Percentiles rank a stretch among this genome's conserved stretches.
Conservation (phyloP, 2,888 invertebrate species). For the Lamellibrachia satsuma region DNA sequence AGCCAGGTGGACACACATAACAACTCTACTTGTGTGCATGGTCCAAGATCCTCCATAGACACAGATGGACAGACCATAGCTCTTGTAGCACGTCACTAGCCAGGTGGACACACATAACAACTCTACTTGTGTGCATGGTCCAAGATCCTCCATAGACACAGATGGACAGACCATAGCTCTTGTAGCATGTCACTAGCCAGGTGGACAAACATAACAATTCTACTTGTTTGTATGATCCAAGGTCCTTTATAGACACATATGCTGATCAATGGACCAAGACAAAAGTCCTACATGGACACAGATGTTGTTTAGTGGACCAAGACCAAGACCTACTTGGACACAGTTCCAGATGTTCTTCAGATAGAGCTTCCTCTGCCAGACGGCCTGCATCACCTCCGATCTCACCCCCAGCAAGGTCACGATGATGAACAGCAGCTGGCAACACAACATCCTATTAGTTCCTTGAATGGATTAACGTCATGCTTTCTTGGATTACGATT, state of each 20-base stretch:
- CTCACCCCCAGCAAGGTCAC: conserved; percentile 52
- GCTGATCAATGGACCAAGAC: no score
- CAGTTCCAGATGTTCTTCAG: conserved; percentile 56
- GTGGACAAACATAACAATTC: background rate
- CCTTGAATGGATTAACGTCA: no score
- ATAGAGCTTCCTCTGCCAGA: conserved; percentile 47
- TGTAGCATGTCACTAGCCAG: background rate
- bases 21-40: no score
- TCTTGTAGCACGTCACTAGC: no score
- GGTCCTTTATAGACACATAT: background rate
- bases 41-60: no score
- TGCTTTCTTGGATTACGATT: no score
- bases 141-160: background rate
- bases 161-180: background rate
- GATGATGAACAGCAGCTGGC: conserved; percentile 59
- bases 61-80: no score
- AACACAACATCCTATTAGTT: no score
- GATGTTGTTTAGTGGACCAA: background rate
- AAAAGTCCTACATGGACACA: background rate
- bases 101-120: no score
- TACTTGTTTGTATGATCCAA: background rate
- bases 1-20: no score
- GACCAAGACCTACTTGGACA: conserved; percentile 49
- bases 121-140: no score
- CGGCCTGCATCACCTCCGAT: conserved; percentile 43